Base-by-base conservation (phyloP, 1,140 invertebrate genomes). In the Brachionus koreanus region DNA sequence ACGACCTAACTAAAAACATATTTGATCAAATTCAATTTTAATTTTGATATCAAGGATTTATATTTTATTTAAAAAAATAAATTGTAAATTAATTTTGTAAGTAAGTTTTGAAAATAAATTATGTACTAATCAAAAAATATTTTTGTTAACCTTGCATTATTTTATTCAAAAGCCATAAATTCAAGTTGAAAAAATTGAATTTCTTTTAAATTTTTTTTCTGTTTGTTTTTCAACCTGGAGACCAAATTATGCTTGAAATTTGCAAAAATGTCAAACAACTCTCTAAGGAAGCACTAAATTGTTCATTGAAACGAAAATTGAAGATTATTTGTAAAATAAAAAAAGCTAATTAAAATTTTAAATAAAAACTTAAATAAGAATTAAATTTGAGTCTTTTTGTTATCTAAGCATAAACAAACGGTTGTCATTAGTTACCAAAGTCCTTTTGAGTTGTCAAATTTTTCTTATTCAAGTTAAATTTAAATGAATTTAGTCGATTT, bases 391-490 rank as follows among this genome's bases (percentile, higher is more conserved):
- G 49, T 57, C 49, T 57, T 7, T 7, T 23, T 25, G 16, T 57
- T 57, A 57, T 57, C 49, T 57, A 9, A 57, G 49, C 19, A 57
- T 57, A 57, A 57, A 57, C 49, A 7, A 23, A 23, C 49, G 16
- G 49, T 57, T 57, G 49, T 57, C 49, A 57, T 57, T 57, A 57
- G 49, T 57, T 19, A 57, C 49, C 2, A 16, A 25, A 57, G 49
- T 57, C 49, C 49, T 57, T 57, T 57, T 57, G 9, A 57, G 49
- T 57, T 25, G 49, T 57, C 49, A 57, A 57, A 16, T 57, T 7
- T 57, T 57, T 57, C 49, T 57, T 57, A 57, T 57, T 57, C 49
- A 57, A 57, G 49, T 57, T n/a, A n/a, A 57, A 57, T 49, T 49
- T 16, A 6, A 5, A 49, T 49, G 43, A 49, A 49, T 57, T 19